phyloP scores from a whole-genome alignment of 2,797 vertebrate genomes.

The Melanotaenia nigrans region DNA sequence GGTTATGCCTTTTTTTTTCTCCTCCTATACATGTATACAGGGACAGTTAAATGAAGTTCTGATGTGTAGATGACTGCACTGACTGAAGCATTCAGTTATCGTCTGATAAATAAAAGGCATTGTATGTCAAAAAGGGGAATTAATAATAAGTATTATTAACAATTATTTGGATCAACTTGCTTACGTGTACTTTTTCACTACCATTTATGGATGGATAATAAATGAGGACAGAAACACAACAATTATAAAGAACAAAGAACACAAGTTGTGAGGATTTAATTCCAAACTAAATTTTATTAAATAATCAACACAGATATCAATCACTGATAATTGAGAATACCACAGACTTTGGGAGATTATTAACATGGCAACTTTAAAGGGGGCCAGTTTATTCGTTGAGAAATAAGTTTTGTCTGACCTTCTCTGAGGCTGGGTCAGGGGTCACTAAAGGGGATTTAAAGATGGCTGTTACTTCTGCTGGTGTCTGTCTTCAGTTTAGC shows the following conservation, averaged over 20 bases:
- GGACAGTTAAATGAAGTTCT: not conserved
- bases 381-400: conserved; percentile 74
- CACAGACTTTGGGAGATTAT: conserved; percentile 31
- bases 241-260: not conserved
- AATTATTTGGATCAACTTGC: not conserved
- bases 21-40: no score
- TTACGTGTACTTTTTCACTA: not conserved
- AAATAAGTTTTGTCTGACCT: conserved; percentile 80
- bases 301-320: conserved; percentile 14
- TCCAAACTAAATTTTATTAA: not conserved
- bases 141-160: not conserved
- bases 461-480: conserved; percentile 56
- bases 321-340: conserved; percentile 19
- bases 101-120: not conserved
- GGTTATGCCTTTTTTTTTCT: no score
- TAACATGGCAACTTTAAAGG: conserved; percentile 62
- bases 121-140: not conserved
- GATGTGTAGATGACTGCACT: not conserved
- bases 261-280: not conserved
- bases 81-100: not conserved
- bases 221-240: not conserved
- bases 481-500: conserved; percentile 56
- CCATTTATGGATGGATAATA: not conserved
- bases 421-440: conserved; percentile 72
- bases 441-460: conserved; percentile 73